Percentiles rank a stretch among this genome's conserved stretches.
These are phyloP conservation scores for Fringilla coelebs DNA, from an alignment of 2,797 vertebrate genomes.

Conservation along the genomic window DNA sequence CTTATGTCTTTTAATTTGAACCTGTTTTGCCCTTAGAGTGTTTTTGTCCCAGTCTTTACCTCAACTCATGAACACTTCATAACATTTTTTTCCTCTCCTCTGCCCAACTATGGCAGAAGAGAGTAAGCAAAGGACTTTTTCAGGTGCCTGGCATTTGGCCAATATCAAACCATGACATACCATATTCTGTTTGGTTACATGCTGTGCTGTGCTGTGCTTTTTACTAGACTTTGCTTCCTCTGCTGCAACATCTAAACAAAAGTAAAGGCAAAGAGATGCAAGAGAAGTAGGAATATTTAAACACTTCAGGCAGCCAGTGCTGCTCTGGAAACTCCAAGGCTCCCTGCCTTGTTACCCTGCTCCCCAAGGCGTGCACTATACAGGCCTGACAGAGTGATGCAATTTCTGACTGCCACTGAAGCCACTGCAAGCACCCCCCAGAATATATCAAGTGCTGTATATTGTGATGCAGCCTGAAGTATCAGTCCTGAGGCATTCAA, in stretches of 20 bases:
- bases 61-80: background rate
- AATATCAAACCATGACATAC: background rate
- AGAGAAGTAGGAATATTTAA: background rate
- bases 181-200: background rate
- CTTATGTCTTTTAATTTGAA: background rate
- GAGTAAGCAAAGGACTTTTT: accelerated
- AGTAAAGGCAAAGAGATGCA: background rate
- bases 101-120: background rate
- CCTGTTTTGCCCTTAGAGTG: background rate
- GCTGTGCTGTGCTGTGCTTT: background rate
- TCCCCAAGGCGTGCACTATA: background rate
- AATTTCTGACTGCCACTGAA: background rate
- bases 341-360: background rate
- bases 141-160: background rate
- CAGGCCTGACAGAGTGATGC: background rate
- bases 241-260: background rate
- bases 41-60: background rate
- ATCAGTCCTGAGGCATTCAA: background rate
- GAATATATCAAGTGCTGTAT: background rate
- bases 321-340: background rate
- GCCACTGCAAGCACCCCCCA: background rate
- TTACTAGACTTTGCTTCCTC: background rate
- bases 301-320: background rate
- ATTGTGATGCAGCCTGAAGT: background rate
- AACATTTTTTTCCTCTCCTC: background rate